Conservation (phyloP, 2,797 vertebrate species). For the Pangasius macronema region DNA sequence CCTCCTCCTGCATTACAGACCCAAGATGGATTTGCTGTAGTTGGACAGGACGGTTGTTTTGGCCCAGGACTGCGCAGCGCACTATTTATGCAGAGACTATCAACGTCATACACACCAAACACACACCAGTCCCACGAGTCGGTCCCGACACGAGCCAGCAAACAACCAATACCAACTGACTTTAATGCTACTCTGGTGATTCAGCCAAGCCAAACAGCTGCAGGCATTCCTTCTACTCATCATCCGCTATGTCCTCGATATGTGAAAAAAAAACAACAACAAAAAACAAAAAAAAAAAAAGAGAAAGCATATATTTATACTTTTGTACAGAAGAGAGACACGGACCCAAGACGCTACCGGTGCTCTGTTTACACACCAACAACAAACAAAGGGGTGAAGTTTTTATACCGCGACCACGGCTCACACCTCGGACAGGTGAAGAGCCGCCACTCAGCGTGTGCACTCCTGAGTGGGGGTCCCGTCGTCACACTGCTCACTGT, state of each 20-base stretch:
- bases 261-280: slow-evolving; percentile 70
- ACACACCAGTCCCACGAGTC: slow-evolving; percentile 63
- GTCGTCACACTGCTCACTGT: slow-evolving; percentile 44
- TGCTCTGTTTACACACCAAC: slow-evolving; percentile 87
- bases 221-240: slow-evolving; percentile 65
- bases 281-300: slow-evolving; percentile 57
- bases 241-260: slow-evolving; percentile 76
- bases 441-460: slow-evolving; percentile 13
- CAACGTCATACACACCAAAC: slow-evolving; percentile 76
- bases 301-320: slow-evolving; percentile 94
- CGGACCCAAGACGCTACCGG: slow-evolving; percentile 88
- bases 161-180: slow-evolving; percentile 76
- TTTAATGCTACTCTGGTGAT: slow-evolving; percentile 72
- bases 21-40: slow-evolving; percentile 99
- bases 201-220: slow-evolving; percentile 70
- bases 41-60: slow-evolving; percentile 74
- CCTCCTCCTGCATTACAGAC: slow-evolving; percentile 99
- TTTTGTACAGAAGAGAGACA: slow-evolving; percentile 88
- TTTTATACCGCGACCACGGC: slow-evolving; percentile 62
- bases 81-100: slow-evolving; percentile 90
- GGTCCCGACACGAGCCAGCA: slow-evolving; percentile 71
- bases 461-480: slow-evolving; percentile 37
- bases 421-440: slow-evolving; percentile 55
- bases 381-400: slow-evolving; percentile 68
- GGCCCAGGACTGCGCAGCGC: slow-evolving; percentile 71